Evolutionary conservation across 2,888 invertebrate species (phyloP).

Genomic region (Geophilus truncorum): DNA sequence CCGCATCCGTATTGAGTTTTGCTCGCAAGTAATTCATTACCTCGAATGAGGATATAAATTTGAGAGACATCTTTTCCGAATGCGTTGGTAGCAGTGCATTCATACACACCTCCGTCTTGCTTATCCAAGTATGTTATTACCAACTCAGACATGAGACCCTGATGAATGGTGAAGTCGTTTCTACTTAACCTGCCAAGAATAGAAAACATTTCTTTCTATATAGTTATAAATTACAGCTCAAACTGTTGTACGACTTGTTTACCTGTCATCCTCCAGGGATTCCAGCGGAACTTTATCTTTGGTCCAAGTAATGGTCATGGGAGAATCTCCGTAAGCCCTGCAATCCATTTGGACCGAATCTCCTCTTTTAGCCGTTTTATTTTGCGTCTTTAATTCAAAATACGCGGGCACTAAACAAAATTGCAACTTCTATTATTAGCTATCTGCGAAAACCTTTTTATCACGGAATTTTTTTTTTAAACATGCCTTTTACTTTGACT

Average conservation of each 20-base stretch:
- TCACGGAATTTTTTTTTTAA: no score
- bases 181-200: constrained; percentile 22
- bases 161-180: constrained; percentile 5
- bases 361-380: constrained; percentile 83
- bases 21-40: background rate
- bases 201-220: background rate
- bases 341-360: constrained; percentile 88
- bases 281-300: constrained; percentile 28
- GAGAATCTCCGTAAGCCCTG: constrained; percentile 89
- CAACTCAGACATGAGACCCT: constrained; percentile 28
- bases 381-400: constrained; percentile 84
- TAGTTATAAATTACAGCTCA: background rate
- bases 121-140: constrained; percentile 14
- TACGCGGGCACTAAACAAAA: constrained; percentile 71
- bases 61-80: constrained; percentile 16
- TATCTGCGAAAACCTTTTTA: background rate
- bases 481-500: constrained; percentile 18
- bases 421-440: background rate
- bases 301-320: constrained; percentile 82
- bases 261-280: constrained; percentile 20
- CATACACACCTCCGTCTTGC: background rate
- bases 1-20: background rate
- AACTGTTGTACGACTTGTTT: constrained; percentile 14
- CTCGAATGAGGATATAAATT: background rate
- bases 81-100: constrained; percentile 10